A percentile compares a stretch with the other conserved stretches of the same genome.
Conservation (phyloP, 2,113 vertebrate genomes). For the Paedocypris sp. region DNA sequence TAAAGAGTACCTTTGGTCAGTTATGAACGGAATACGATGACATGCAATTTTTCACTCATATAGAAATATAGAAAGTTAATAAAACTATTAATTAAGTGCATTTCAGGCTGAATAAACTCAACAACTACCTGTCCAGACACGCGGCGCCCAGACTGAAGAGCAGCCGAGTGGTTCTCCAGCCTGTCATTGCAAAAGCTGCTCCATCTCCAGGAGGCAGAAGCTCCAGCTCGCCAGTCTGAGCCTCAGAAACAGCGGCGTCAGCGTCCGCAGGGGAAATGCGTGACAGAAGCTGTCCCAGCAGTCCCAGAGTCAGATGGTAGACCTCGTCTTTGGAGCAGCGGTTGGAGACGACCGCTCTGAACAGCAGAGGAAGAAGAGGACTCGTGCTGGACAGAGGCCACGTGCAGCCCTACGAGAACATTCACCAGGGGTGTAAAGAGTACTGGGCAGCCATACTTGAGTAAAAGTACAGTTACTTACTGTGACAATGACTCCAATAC, state of each 20-base stretch:
- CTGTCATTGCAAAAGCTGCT: slow-evolving; percentile 54
- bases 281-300: slow-evolving; percentile 83
- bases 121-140: slow-evolving; percentile 82
- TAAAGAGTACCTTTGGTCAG: too few species aligned
- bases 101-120: background rate
- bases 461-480: too few species aligned
- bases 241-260: slow-evolving; percentile 74
- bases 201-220: slow-evolving; percentile 67
- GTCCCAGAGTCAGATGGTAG: slow-evolving; percentile 86
- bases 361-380: slow-evolving; percentile 83
- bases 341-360: slow-evolving; percentile 86
- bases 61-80: too few species aligned
- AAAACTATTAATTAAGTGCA: background rate
- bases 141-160: slow-evolving; percentile 89
- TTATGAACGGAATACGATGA: too few species aligned
- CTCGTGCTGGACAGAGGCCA: slow-evolving; percentile 73
- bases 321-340: slow-evolving; percentile 91
- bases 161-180: slow-evolving; percentile 91
- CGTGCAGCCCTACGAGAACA: slow-evolving; percentile 57
- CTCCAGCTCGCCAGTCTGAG: slow-evolving; percentile 77
- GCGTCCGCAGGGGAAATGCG: slow-evolving; percentile 74
- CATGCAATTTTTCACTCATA: too few species aligned
- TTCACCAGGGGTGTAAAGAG: too few species aligned
- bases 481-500: too few species aligned
- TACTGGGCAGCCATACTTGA: too few species aligned